These are phyloP conservation scores for Hemistola chrysoprasaria DNA, from an alignment of 2,888 invertebrate species.

Conservation along the genomic window DNA sequence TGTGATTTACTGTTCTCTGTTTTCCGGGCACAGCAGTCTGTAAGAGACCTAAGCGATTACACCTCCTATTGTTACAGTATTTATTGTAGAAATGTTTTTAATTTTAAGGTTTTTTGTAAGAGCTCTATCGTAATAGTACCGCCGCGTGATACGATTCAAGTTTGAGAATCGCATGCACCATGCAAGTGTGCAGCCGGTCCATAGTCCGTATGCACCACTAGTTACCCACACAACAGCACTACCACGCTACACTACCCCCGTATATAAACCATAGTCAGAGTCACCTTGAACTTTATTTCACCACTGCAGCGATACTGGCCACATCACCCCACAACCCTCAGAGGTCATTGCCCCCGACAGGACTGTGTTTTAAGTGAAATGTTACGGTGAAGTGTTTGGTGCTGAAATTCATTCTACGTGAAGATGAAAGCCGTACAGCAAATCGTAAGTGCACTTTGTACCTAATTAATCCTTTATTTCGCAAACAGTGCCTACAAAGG, in stretches of 20 bases:
- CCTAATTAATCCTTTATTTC: too few species aligned
- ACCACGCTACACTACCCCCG: slow-evolving; percentile 73
- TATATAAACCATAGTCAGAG: slow-evolving; percentile 67
- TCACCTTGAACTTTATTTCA: slow-evolving; percentile 81
- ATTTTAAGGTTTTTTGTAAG: too few species aligned
- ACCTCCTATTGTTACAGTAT: too few species aligned
- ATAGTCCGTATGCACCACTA: slow-evolving; percentile 33
- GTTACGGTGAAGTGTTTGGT: slow-evolving; percentile 55
- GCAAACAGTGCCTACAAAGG: too few species aligned
- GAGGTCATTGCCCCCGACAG: slow-evolving; percentile 29
- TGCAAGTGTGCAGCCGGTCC: slow-evolving; percentile 47
- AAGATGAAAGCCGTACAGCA: slow-evolving; percentile 64
- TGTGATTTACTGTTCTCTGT: too few species aligned
- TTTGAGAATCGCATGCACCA: slow-evolving; percentile 42
- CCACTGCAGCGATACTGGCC: slow-evolving; percentile 41
- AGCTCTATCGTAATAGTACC: too few species aligned
- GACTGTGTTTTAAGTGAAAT: slow-evolving; percentile 40
- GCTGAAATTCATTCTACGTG: slow-evolving; percentile 39
- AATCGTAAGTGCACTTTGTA: slow-evolving; percentile 52
- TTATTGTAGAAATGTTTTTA: too few species aligned
- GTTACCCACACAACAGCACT: slow-evolving; percentile 41
- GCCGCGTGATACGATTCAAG: too few species aligned
- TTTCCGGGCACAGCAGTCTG: too few species aligned
- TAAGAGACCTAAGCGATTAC: too few species aligned
- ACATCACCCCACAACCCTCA: slow-evolving; percentile 22